A percentile compares a stretch with the other conserved stretches of the same genome.
These are phyloP conservation scores for Parotocinclus haroldoi DNA, from an alignment of 2,797 vertebrate genomes.

Conservation along the genomic window DNA sequence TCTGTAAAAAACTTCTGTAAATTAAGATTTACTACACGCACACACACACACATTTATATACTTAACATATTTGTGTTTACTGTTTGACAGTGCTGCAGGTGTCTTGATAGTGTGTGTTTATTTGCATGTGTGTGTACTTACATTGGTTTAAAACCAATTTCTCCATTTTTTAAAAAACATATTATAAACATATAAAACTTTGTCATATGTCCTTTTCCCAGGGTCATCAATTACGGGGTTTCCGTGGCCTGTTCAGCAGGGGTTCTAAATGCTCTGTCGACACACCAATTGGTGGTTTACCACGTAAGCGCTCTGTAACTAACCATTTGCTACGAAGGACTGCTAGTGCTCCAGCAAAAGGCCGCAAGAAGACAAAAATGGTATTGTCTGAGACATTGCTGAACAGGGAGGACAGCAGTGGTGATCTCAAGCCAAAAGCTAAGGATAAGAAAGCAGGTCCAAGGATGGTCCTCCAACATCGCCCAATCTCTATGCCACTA, in stretches of 20 bases:
- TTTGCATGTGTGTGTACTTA: neutral
- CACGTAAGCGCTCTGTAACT: slow-evolving; percentile 85
- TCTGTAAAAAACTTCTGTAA: no score
- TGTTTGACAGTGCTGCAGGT: no score
- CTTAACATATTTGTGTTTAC: no score
- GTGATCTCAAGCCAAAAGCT: slow-evolving; percentile 47
- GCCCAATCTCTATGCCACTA: slow-evolving; percentile 89
- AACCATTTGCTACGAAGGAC: slow-evolving; percentile 90
- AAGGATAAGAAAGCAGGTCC: slow-evolving; percentile 66
- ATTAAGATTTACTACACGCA: no score
- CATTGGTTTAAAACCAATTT: neutral
- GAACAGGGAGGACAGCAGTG: slow-evolving; percentile 55
- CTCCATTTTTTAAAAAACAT: no score
- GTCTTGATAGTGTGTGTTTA: neutral
- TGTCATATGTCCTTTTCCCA: slow-evolving; percentile 46
- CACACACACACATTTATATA: no score
- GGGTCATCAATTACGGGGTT: slow-evolving; percentile 89
- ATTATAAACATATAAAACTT: neutral
- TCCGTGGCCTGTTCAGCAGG: slow-evolving; percentile 88
- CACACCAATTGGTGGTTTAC: slow-evolving; percentile 59
- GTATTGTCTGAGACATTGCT: slow-evolving; percentile 73
- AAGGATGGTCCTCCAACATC: slow-evolving; percentile 69
- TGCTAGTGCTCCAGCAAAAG: slow-evolving; percentile 92
- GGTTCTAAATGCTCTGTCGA: slow-evolving; percentile 81
- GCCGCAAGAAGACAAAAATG: slow-evolving; percentile 93